Conservation (phyloP, 2,797 vertebrate species). For the Sebastes reedi region DNA sequence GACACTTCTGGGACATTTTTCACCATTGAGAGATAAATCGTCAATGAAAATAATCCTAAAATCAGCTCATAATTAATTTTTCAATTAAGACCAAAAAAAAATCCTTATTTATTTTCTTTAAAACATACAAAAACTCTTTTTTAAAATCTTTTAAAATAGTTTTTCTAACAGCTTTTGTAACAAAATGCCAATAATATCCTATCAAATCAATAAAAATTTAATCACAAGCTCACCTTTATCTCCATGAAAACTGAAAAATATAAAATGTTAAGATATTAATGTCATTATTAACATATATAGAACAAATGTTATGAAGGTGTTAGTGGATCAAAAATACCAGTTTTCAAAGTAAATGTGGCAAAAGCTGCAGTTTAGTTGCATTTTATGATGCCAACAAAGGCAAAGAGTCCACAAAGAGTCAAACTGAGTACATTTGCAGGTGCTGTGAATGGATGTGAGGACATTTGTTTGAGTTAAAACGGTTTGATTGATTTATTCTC, state of each 20-base stretch:
- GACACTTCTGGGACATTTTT: too few relatives aligned
- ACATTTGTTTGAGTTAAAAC: neutral
- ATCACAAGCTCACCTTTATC: neutral
- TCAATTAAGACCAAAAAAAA: neutral
- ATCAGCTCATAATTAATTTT: neutral
- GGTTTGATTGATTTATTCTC: neutral
- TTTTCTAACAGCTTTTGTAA: neutral
- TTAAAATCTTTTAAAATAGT: neutral
- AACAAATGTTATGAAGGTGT: neutral
- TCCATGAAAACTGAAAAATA: neutral
- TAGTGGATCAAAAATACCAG: neutral
- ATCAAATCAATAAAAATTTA: neutral
- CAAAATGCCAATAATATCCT: neutral
- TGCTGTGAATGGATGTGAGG: neutral
- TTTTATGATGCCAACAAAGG: too few relatives aligned
- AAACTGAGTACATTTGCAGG: too few relatives aligned
- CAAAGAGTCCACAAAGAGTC: too few relatives aligned
- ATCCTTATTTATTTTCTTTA: neutral
- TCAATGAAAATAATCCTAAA: too few relatives aligned
- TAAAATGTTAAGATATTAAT: neutral
- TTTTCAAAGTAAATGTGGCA: neutral
- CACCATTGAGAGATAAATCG: too few relatives aligned
- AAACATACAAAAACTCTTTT: neutral
- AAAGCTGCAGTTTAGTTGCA: neutral
- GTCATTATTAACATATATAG: neutral